A percentile compares a stretch with the other conserved stretches of the same genome.
Evolutionary conservation across 2,888 invertebrate species (phyloP).

Genomic region (Ptychoptera contaminata): DNA sequence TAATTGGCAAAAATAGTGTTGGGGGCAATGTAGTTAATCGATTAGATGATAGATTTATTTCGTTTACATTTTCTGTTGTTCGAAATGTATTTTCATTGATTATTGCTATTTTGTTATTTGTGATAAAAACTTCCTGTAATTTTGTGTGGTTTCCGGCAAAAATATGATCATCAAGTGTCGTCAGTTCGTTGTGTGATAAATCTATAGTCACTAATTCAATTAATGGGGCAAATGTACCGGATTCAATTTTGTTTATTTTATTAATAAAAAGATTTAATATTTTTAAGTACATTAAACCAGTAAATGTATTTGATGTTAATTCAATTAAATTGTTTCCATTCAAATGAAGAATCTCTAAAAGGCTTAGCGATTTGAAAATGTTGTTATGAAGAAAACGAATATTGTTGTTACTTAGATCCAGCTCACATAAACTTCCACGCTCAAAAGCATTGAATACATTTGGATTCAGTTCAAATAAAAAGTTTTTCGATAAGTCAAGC

Average conservation of each 20-base stretch:
- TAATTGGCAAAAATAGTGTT: no score
- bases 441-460: no score
- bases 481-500: no score
- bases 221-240: neutral
- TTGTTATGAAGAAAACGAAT: no score
- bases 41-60: no score
- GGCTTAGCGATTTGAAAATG: neutral
- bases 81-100: no score
- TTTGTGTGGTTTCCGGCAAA: neutral
- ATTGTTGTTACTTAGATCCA: no score
- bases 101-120: no score
- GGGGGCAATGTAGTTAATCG: no score
- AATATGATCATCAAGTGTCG: neutral
- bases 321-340: neutral
- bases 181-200: neutral
- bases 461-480: no score
- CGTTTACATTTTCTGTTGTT: no score
- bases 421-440: no score
- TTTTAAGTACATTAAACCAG: neutral
- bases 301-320: neutral
- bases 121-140: neutral
- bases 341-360: neutral
- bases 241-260: neutral
- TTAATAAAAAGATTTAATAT: neutral
- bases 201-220: neutral